Evolutionary conservation across 2,797 vertebrate species (phyloP), one percentile per base, ranked within the genome.

Genomic region (Sebastes nivosus): DNA sequence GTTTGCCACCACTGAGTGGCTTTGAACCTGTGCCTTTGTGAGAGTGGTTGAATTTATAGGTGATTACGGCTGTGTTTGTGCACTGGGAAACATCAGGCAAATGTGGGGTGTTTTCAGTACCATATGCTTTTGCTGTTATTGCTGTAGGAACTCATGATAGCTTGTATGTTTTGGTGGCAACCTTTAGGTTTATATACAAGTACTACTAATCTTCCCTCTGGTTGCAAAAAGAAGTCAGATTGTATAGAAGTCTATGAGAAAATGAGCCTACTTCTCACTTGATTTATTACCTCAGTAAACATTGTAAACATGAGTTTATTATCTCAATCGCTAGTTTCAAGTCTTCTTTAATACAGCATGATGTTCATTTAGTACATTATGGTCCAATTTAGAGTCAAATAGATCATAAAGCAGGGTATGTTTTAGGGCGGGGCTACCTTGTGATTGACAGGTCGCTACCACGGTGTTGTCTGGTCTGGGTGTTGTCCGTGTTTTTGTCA

Each of bases 21-120:
- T 82, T 72, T 86, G 66, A 87, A 85, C 79, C 61, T 32, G 57
- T 11, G 67, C 52, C 42, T 82, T 36, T 32, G 46, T 71, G 46
- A 75, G 60, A 76, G 72, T 18, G 73, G 72, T 22, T 81, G 50
- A 65, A 61, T 88, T 88, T 85, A 73, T n/a, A 30, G 75, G 67
- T 73, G 79, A 67, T 87, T 73, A 57, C 52, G 46, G 58, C 27
- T 6, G 42, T 18, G 80, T 81, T 82, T 84, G 72, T 71, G 74
- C 66, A 67, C 59, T 25, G 16, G 50, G 66, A 52, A 75, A 81
- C 77, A 84, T 85, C 36, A 60, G 78, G 72, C 36, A 58, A 63
- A 54, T 63, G 50, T 22, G 61, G 55, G 61, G 58, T 59, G 38
- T 54, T 80, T 80, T 79, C 57, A 42, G 11, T 22, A 73, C 80